A percentile compares a stretch with the other conserved stretches of the same genome.
Conservation (phyloP, 2,113 vertebrate species). For the Labrus mixtus region DNA sequence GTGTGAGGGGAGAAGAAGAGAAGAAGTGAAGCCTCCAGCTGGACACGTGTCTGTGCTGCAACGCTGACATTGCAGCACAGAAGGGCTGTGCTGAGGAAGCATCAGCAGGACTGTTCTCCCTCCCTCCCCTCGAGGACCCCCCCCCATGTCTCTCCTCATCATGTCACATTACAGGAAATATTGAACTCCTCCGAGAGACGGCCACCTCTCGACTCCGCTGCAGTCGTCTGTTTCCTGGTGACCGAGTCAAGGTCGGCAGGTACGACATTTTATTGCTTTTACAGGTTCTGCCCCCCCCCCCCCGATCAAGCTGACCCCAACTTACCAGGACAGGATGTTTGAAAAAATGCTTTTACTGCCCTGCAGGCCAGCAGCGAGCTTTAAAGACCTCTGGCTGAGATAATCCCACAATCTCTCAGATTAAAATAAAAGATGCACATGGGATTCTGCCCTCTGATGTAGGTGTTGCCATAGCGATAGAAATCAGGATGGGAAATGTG, state of each 20-base stretch:
- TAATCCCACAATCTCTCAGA: conserved; percentile 71
- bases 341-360: conserved; percentile 12
- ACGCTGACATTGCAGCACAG: conserved; percentile 56
- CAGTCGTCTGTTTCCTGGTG: conserved; percentile 1
- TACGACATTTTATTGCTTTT: conserved; percentile 27
- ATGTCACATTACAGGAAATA: conserved; percentile 24
- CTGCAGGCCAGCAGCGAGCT: conserved; percentile 35
- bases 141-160: neutral
- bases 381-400: conserved; percentile 36
- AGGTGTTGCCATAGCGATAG: conserved; percentile 74
- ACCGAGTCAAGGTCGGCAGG: conserved; percentile 51
- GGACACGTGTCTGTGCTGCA: conserved; percentile 32
- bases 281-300: neutral
- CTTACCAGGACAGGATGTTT: no score
- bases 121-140: conserved; percentile 14
- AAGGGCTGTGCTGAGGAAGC: conserved; percentile 61
- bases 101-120: conserved; percentile 23
- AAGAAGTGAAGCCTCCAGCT: conserved; percentile 31
- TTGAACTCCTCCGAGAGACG: conserved; percentile 6
- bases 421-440: conserved; percentile 41
- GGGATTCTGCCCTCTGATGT: conserved; percentile 43
- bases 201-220: neutral
- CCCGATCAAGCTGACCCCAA: conserved; percentile 4
- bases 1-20: conserved; percentile 22
- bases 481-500: conserved; percentile 39